Evolutionary conservation across 2,797 vertebrate genomes (phyloP).

Genomic region (Enteromius treurensis): DNA sequence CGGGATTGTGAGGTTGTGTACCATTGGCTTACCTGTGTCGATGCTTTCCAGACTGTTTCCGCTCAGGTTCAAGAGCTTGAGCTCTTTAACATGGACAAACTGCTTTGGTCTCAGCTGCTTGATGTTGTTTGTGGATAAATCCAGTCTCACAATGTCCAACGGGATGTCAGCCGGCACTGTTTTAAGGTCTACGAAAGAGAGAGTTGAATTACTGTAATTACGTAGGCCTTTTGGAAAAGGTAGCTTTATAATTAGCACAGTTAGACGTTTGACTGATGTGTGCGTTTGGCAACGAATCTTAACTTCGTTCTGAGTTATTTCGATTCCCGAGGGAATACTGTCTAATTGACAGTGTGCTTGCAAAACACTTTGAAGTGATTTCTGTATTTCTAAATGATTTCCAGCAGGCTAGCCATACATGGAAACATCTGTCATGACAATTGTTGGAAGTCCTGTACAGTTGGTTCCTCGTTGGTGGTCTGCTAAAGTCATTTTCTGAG

Average conservation of each 20-base stretch:
- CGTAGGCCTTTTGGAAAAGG: slow-evolving; percentile 1
- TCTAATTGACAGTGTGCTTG: slow-evolving; percentile 32
- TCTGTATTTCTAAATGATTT: slow-evolving; percentile 47
- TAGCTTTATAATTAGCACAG: slow-evolving; percentile 43
- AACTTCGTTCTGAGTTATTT: not conserved
- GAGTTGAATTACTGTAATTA: slow-evolving; percentile 19
- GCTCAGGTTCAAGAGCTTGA: slow-evolving; percentile 93
- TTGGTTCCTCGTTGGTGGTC: slow-evolving; percentile 47
- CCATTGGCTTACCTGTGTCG: slow-evolving; percentile 83
- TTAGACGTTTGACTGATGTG: slow-evolving; percentile 47
- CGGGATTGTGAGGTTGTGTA: not conserved
- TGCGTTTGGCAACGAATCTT: not conserved
- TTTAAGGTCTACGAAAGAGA: slow-evolving; percentile 81
- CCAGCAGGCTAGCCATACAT: slow-evolving; percentile 47
- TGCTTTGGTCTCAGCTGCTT: slow-evolving; percentile 86
- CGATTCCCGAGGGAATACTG: slow-evolving; percentile 17
- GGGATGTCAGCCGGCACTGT: slow-evolving; percentile 88
- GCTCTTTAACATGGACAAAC: slow-evolving; percentile 88
- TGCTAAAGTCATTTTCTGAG: slow-evolving; percentile 39
- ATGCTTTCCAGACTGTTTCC: slow-evolving; percentile 87
- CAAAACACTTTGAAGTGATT: slow-evolving; percentile 31
- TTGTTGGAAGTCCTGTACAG: slow-evolving; percentile 27
- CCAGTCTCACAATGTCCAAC: slow-evolving; percentile 89
- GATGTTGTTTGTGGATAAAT: slow-evolving; percentile 91
- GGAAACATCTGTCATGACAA: slow-evolving; percentile 51